phyloP scores from a whole-genome alignment of 2,113 vertebrate genomes.

The Zosterops lateralis region DNA sequence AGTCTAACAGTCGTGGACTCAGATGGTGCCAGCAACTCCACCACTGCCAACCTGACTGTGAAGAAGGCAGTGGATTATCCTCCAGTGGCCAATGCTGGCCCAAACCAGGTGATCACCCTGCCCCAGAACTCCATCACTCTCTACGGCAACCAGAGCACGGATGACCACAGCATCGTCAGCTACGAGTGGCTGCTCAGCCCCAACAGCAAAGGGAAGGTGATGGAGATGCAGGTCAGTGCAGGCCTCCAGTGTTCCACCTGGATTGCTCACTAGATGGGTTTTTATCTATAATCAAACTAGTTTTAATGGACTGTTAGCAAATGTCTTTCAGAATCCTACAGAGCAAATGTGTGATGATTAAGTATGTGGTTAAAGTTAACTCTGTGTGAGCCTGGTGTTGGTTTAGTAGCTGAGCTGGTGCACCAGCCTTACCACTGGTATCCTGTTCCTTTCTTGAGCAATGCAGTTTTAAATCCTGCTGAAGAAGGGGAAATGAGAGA shows the following conservation, averaged over 20 bases:
- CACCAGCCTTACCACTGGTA: neutral
- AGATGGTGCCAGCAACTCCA: slow-evolving; percentile 86
- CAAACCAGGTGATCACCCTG: slow-evolving; percentile 94
- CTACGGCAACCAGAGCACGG: slow-evolving; percentile 91
- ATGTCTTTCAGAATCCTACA: neutral
- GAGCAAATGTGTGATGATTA: neutral
- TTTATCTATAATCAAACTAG: neutral
- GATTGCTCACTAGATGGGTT: neutral
- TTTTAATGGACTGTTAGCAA: neutral
- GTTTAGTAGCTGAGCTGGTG: neutral
- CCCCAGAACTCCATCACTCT: slow-evolving; percentile 92
- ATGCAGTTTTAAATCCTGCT: neutral
- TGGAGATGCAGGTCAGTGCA: slow-evolving; percentile 94
- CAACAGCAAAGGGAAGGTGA: slow-evolving; percentile 94
- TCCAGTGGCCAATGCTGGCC: slow-evolving; percentile 90
- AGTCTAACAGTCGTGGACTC: slow-evolving; percentile 95
- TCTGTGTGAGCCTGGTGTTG: rapidly evolving
- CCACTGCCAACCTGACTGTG: slow-evolving; percentile 87
- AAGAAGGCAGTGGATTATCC: slow-evolving; percentile 95
- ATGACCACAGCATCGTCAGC: slow-evolving; percentile 90
- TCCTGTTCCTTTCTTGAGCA: neutral
- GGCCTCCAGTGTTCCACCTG: neutral
- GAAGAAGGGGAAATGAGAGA: neutral
- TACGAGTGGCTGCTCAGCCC: slow-evolving; percentile 97
- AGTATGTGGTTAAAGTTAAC: neutral